Conservation (phyloP, 1,140 invertebrate genomes). For the Microvelia longipes region DNA sequence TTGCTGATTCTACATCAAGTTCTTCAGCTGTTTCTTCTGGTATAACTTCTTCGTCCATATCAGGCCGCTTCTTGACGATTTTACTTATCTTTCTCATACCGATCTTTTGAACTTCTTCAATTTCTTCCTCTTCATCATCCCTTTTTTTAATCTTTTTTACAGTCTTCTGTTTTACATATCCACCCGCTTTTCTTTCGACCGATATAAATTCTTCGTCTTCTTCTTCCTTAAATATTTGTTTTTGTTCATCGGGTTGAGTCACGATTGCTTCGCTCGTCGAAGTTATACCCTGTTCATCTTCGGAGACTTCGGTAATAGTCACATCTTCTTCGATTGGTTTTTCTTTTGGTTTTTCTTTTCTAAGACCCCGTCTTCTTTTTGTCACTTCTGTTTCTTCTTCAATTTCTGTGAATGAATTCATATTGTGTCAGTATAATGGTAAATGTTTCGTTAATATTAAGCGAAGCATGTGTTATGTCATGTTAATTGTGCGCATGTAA, state of each 20-base stretch:
- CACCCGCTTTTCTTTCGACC: slow-evolving; percentile 26
- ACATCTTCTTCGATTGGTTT: slow-evolving; percentile 14
- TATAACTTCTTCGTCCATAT: slow-evolving; percentile 27
- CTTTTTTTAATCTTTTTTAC: slow-evolving; percentile 24
- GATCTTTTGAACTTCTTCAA: slow-evolving; percentile 18
- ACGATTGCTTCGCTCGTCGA: slow-evolving; percentile 18
- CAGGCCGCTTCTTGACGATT: slow-evolving; percentile 24
- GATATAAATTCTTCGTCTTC: slow-evolving; percentile 24
- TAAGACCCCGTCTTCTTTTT: slow-evolving; percentile 4
- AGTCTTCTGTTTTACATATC: slow-evolving; percentile 17
- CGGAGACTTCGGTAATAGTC: slow-evolving; percentile 20
- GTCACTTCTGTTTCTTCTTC: slow-evolving; percentile 11
- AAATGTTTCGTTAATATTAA: not conserved
- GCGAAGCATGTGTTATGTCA: slow-evolving; percentile 10
- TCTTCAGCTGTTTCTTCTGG: slow-evolving; percentile 25
- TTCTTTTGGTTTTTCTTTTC: slow-evolving; percentile 14
- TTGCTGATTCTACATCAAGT: slow-evolving; percentile 17
- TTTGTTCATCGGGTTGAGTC: slow-evolving; percentile 18
- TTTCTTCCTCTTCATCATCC: slow-evolving; percentile 15
- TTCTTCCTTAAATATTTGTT: slow-evolving; percentile 10
- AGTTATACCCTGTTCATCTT: slow-evolving; percentile 17
- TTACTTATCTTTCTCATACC: slow-evolving; percentile 28
- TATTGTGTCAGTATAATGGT: slow-evolving; percentile 6
- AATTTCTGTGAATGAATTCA: slow-evolving; percentile 18
- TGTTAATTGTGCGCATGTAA: not conserved